Conservation (phyloP, 2,888 invertebrate genomes). For the Leptopterna dolabrata region DNA sequence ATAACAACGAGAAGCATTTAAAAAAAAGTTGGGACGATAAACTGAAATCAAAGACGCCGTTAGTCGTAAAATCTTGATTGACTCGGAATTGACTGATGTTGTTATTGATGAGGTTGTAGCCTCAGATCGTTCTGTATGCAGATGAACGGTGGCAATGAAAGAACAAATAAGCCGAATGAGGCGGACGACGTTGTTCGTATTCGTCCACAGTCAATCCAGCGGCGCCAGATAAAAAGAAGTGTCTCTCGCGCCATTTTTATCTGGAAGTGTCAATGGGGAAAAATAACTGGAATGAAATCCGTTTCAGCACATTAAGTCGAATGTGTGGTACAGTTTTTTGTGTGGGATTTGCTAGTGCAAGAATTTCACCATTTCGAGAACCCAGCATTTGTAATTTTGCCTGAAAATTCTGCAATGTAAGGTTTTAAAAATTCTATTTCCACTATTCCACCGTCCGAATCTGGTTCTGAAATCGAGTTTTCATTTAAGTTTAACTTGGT, state of each 20-base stretch:
- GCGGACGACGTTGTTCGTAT: not conserved
- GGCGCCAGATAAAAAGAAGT: not conserved
- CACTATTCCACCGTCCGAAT: too few species aligned
- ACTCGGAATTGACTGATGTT: slow-evolving; percentile 3
- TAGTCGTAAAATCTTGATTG: not conserved
- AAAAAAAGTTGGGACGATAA: slow-evolving; percentile 3
- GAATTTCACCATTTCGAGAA: too few species aligned
- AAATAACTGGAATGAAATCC: too few species aligned
- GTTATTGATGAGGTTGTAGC: not conserved
- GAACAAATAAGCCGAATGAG: slow-evolving; percentile 1
- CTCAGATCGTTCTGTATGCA: slow-evolving; percentile 16
- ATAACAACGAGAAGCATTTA: not conserved
- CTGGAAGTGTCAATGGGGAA: too few species aligned
- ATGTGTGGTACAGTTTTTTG: too few species aligned
- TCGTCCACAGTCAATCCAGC: not conserved
- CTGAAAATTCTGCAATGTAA: too few species aligned
- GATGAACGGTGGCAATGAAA: not conserved
- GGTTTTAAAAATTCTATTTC: too few species aligned
- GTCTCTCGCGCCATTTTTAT: not conserved
- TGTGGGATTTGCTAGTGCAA: too few species aligned
- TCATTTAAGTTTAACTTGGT: too few species aligned
- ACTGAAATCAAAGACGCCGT: slow-evolving; percentile 10
- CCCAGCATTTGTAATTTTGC: too few species aligned
- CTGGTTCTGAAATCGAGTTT: too few species aligned
- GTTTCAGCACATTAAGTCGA: too few species aligned